These are phyloP conservation scores for Sebastes trivittatus DNA, from an alignment of 2,797 vertebrate species.

Conservation along the genomic window DNA sequence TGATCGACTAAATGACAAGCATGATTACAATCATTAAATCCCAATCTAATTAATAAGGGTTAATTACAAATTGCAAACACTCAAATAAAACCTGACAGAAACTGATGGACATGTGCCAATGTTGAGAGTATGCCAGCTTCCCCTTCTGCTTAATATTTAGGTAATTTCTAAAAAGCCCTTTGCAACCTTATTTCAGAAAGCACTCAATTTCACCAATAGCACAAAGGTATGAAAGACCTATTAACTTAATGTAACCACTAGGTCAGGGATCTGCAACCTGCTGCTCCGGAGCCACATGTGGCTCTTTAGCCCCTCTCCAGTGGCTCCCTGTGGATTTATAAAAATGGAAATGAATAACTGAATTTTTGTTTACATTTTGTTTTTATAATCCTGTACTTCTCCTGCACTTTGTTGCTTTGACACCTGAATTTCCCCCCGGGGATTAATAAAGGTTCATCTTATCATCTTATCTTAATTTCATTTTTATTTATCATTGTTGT, in stretches of 20 bases:
- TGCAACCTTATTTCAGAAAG: background rate
- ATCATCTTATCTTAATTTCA: too few species aligned
- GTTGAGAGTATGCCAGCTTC: background rate
- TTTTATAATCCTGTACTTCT: too few species aligned
- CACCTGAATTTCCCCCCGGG: too few species aligned
- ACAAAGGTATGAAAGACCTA: background rate
- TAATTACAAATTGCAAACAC: conserved; percentile 36
- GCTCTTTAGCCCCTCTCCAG: too few species aligned
- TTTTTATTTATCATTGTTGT: too few species aligned
- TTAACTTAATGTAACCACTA: background rate
- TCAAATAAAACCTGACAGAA: conserved; percentile 15
- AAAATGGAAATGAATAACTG: too few species aligned
- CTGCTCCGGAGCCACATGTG: too few species aligned
- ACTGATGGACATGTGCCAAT: background rate
- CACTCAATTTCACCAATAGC: background rate
- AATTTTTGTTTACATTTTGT: accelerated
- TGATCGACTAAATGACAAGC: conserved; percentile 34
- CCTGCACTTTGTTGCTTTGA: too few species aligned
- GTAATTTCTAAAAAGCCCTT: background rate
- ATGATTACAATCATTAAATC: conserved; percentile 48
- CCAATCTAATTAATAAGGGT: conserved; percentile 43
- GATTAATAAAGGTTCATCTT: too few species aligned
- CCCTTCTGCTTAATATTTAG: background rate
- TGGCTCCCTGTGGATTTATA: too few species aligned
- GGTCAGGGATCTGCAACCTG: background rate